Conservation (phyloP, 1,140 invertebrate species). For the Saccostrea glomerata region DNA sequence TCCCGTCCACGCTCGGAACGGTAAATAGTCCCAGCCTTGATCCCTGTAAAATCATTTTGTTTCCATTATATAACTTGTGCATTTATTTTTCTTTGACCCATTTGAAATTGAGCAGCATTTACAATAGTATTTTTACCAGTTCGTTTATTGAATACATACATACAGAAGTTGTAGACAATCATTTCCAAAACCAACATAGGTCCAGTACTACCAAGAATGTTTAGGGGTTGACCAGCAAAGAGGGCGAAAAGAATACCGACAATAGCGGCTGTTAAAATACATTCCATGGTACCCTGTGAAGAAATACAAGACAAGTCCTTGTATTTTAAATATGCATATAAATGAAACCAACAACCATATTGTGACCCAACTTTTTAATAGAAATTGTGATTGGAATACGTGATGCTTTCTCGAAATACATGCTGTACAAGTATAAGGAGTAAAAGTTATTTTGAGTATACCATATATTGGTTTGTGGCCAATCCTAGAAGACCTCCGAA, state of each 20-base stretch:
- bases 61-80: neutral
- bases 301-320: neutral
- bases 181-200: slow-evolving; percentile 77
- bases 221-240: slow-evolving; percentile 85
- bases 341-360: neutral
- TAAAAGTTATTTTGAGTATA: slow-evolving; percentile 67
- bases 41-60: slow-evolving; percentile 80
- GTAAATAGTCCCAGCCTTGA: slow-evolving; percentile 92
- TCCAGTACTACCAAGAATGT: slow-evolving; percentile 86
- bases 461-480: slow-evolving; percentile 97
- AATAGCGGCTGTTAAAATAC: slow-evolving; percentile 95
- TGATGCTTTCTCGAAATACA: neutral
- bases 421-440: neutral
- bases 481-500: slow-evolving; percentile 96
- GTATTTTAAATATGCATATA: neutral
- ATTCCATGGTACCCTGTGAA: slow-evolving; percentile 95
- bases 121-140: neutral
- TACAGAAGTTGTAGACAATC: slow-evolving; percentile 91
- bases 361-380: neutral
- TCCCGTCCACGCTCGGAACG: slow-evolving; percentile 95
- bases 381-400: neutral
- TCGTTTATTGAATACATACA: slow-evolving; percentile 80
- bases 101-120: neutral
- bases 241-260: slow-evolving; percentile 92
- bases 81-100: no score